Conservation (phyloP, 2,113 vertebrate species). For the Engystomops pustulosus region DNA sequence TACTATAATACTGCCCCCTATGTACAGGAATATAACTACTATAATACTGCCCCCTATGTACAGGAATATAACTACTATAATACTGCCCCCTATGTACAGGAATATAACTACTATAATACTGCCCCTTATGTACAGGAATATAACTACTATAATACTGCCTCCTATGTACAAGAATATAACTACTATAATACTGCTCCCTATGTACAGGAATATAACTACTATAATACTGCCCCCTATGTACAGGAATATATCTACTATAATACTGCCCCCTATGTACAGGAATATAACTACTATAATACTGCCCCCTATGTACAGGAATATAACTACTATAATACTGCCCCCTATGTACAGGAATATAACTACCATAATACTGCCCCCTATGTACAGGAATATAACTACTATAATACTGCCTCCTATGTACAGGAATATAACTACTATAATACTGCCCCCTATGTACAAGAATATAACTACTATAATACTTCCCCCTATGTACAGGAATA, state of each 20-base stretch:
- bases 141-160: not conserved
- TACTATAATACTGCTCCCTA: slow-evolving; percentile 8
- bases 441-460: no score
- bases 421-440: no score
- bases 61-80: no score
- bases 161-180: slow-evolving; percentile 1
- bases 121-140: not conserved
- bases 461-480: no score
- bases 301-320: not conserved
- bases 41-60: no score
- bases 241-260: not conserved
- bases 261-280: not conserved
- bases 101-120: slow-evolving; percentile 10
- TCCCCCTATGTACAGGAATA: no score
- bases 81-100: not conserved
- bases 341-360: not conserved
- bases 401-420: not conserved
- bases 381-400: not conserved
- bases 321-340: slow-evolving; percentile 1
- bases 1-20: no score
- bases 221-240: no score
- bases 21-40: no score
- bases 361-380: not conserved
- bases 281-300: slow-evolving; percentile 20
- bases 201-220: slow-evolving; percentile 7